These are phyloP conservation scores for Ferrisia virgata DNA, from an alignment of 2,888 invertebrate species.

Conservation along the genomic window DNA sequence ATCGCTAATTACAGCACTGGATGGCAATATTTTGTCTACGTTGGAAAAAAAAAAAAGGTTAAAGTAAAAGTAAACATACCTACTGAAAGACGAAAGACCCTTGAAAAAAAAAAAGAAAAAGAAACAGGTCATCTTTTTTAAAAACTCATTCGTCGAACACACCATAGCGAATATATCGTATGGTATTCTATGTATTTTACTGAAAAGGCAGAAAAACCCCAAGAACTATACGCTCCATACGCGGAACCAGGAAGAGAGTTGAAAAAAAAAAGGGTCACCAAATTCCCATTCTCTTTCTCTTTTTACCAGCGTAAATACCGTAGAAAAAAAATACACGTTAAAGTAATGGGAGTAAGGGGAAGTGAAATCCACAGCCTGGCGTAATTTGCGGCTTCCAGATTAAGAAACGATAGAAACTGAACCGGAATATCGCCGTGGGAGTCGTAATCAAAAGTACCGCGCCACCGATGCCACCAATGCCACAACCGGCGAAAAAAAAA, in stretches of 20 bases:
- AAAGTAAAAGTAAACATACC: too few relatives aligned
- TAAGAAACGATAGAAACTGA: slow-evolving; percentile 37
- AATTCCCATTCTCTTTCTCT: neutral
- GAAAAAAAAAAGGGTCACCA: neutral
- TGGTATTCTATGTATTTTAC: too few relatives aligned
- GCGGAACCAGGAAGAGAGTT: neutral
- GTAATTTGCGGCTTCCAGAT: slow-evolving; percentile 40
- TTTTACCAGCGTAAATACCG: neutral
- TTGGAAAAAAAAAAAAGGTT: too few relatives aligned
- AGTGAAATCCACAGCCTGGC: neutral
- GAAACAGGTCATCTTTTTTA: neutral
- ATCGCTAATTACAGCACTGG: too few relatives aligned
- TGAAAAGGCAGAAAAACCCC: too few relatives aligned
- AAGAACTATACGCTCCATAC: neutral
- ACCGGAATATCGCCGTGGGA: slow-evolving; percentile 38
- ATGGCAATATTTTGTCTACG: too few relatives aligned
- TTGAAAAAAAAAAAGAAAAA: neutral
- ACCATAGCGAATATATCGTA: too few relatives aligned
- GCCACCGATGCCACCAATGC: neutral
- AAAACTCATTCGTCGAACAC: too few relatives aligned
- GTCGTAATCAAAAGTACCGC: slow-evolving; percentile 4
- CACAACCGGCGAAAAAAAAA: neutral
- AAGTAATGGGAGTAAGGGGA: too few relatives aligned
- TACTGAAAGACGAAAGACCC: neutral
- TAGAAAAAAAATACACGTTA: too few relatives aligned